Base-by-base conservation (phyloP, 2,797 vertebrate genomes). In the Linurgus olivaceus region DNA sequence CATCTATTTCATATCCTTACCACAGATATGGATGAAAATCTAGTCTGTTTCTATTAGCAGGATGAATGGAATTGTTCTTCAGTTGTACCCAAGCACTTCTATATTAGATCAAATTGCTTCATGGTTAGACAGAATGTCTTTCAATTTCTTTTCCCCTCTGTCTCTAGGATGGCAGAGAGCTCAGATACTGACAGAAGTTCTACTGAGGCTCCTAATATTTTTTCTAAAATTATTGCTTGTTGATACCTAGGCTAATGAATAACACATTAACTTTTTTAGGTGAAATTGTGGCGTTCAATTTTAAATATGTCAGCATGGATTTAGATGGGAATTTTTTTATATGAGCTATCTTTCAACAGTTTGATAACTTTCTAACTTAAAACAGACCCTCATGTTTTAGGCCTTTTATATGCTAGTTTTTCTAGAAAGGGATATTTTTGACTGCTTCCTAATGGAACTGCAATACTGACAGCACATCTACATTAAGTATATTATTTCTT, bases 61-160 rank as follows among this genome's bases (percentile, higher is more conserved):
- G 86, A 96, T 95, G 91, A 94, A 96, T 96, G 90, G 94, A 92
- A 93, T 92, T 94, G 93, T 96, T 96, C 93, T 94, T 95, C 88
- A 89, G 72, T 82, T 95, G 80, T 95, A 95, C 67, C 78, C 77
- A 84, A 91, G 77, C 44, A 54, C 76, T 91, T 81, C 78, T 52
- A 8, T 77, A 91, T 94, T 94, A 93, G 87, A 94, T 94, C 80
- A 95, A 94, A 91, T 95, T 93, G 25, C 55, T 91, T 83, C 26
- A 48, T 92, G 77, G 48, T 76, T 87, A 95, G 31, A 55, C 62
- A 83, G 55, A 77, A 79, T 0, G 5, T 75, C 67, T 85, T 63
- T 77, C 37, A 18, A 5, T 65, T 76, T 85, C 62, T 83, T 61
- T 17, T 5, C 16, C 3, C 4, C 17, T 70, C 50, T 66, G 18